Conservation (phyloP, 2,888 invertebrate genomes). For the Actias luna region DNA sequence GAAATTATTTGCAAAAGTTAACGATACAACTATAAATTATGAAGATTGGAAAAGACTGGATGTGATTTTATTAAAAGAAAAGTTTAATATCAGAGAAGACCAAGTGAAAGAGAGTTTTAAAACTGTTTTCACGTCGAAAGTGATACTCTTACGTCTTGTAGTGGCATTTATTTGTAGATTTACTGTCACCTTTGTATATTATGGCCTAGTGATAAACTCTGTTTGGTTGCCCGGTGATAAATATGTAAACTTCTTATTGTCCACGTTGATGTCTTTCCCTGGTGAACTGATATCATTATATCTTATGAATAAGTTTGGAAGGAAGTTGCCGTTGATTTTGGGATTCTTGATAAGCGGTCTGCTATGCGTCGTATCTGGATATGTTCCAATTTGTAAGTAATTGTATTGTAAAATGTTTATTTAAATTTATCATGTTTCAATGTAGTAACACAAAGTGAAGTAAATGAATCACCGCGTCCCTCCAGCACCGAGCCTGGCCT, state of each 20-base stretch:
- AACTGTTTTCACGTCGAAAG: constrained; percentile 53
- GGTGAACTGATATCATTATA: constrained; percentile 61
- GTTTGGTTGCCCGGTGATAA: constrained; percentile 67
- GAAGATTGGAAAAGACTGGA: constrained; percentile 47
- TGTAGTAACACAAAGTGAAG: too few relatives aligned
- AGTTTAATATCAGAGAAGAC: constrained; percentile 50
- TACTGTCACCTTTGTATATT: constrained; percentile 62
- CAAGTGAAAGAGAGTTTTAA: constrained; percentile 49
- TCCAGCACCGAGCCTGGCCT: too few relatives aligned
- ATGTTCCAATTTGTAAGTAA: constrained; percentile 56
- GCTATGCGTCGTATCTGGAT: constrained; percentile 30
- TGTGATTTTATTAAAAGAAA: constrained; percentile 45
- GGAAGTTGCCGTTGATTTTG: constrained; percentile 53
- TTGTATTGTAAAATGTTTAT: too few relatives aligned
- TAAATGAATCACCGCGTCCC: too few relatives aligned
- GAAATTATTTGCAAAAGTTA: constrained; percentile 47
- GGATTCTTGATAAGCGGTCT: constrained; percentile 54
- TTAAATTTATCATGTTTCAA: too few relatives aligned
- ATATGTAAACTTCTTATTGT: constrained; percentile 61
- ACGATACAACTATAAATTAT: constrained; percentile 51
- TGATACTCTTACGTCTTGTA: constrained; percentile 51
- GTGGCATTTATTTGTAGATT: constrained; percentile 51
- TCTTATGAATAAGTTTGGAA: constrained; percentile 63
- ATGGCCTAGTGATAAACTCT: constrained; percentile 63
- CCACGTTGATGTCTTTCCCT: constrained; percentile 66